Evolutionary conservation across 2,888 invertebrate genomes (phyloP).

Genomic region (Philhelius pedissequus): DNA sequence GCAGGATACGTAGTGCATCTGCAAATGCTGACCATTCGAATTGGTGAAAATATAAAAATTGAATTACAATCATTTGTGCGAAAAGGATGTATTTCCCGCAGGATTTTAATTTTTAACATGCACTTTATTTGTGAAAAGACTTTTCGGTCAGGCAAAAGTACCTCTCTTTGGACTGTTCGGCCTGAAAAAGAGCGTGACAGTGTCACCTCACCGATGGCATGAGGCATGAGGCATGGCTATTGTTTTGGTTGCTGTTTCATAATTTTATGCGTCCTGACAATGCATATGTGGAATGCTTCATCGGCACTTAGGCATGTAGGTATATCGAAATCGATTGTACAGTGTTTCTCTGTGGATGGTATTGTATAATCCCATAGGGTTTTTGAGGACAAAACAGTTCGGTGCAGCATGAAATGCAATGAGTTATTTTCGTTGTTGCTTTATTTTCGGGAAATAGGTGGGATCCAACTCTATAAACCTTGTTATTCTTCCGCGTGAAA

Average conservation of each 20-base stretch:
- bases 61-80: constrained; percentile 37
- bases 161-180: neutral
- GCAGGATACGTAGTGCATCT: neutral
- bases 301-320: neutral
- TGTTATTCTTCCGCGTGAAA: neutral
- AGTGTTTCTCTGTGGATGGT: neutral
- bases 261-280: neutral
- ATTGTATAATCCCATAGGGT: neutral
- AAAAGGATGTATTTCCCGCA: neutral
- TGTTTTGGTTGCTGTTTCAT: constrained; percentile 22
- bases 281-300: constrained; percentile 2
- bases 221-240: constrained; percentile 7
- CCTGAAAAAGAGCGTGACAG: constrained; percentile 5
- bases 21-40: constrained; percentile 20
- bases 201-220: constrained; percentile 13
- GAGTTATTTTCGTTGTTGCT: neutral
- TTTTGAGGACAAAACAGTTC: neutral
- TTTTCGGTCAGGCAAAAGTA: neutral
- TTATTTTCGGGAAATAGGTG: neutral
- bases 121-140: constrained; percentile 25
- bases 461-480: neutral
- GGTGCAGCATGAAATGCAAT: neutral
- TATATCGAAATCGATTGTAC: neutral
- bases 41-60: constrained; percentile 36
- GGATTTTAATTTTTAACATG: constrained; percentile 4